Evolutionary conservation across 2,888 invertebrate genomes (phyloP), one percentile per base, ranked within the genome.

Genomic region (Zootermopsis nevadensis): DNA sequence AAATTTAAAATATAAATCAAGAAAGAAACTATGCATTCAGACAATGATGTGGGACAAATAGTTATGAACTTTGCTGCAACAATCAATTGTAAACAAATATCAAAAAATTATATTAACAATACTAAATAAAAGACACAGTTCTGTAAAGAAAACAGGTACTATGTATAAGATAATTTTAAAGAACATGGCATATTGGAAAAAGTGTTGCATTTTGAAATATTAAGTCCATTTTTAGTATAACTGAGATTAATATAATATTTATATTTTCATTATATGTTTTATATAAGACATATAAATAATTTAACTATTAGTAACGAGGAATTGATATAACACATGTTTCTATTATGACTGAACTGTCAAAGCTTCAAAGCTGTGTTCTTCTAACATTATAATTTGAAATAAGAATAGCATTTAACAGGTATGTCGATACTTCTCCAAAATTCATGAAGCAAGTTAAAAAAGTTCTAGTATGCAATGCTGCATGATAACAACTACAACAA

Each of bases 331-430:
- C 4, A 27, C 27, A n/a, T 60, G 60, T n/a, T 60, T 27, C 76
- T 76, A 76, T 48, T 27, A 27, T 76, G 76, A 22, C 27, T 76
- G 10, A 76, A 76, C 33, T 76, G 38, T 10, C 76, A 42, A 42
- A 76, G 76, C 76, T 76, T 76, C 42, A 76, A 76, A 48, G 48
- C 76, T 3, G 10, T 76, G 22, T 42, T 42, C 24, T 60, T 60
- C 27, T n/a, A 60, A 27, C 15, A 12, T 60, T 60, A 60, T 38
- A 76, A 24, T 27, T 76, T 76, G 27, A 27, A 7, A 19, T 76
- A 76, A 42, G 19, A 42, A 76, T 27, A 76, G 30, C 48, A 76
- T 48, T 76, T 48, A 76, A 42, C 76, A 76, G 76, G 27, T 76
- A 76, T 10, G 48, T 76, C 1, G n/a, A 30, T 76, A 76, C 48